A percentile compares a stretch with the other conserved stretches of the same genome.
Evolutionary conservation across 2,113 vertebrate species (phyloP).

Genomic region (Toxotes jaculatrix): DNA sequence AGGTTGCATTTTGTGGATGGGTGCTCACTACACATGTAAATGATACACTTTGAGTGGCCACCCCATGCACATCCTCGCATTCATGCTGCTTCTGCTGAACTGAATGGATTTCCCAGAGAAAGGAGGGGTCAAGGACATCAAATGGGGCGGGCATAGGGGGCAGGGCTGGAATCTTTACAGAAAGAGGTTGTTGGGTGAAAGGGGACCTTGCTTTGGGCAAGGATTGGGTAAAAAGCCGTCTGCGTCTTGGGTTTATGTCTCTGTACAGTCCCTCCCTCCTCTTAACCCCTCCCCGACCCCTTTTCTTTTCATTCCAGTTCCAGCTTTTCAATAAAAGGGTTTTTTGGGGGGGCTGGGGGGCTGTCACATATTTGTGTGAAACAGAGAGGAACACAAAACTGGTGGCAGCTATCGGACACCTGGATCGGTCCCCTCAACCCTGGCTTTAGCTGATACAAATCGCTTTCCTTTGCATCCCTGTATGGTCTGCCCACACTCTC

Average conservation of each 20-base stretch:
- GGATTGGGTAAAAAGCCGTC: conserved; percentile 61
- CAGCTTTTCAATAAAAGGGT: conserved; percentile 52
- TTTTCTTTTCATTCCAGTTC: conserved; percentile 43
- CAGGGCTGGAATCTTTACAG: conserved; percentile 41
- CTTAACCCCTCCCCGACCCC: conserved; percentile 43
- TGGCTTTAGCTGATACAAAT: conserved; percentile 59
- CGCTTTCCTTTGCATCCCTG: conserved; percentile 31
- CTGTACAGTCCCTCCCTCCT: conserved; percentile 28
- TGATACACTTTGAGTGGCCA: conserved; percentile 60
- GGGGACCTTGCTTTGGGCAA: conserved; percentile 46
- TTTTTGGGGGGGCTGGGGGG: not conserved
- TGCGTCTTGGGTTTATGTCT: conserved; percentile 60
- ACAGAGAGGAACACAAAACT: conserved; percentile 46
- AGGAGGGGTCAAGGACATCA: conserved; percentile 61
- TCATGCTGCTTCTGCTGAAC: conserved; percentile 43
- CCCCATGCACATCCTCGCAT: conserved; percentile 43
- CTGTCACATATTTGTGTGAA: conserved; percentile 60
- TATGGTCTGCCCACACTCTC: conserved; percentile 19
- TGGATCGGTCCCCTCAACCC: conserved; percentile 56
- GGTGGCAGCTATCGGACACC: conserved; percentile 67
- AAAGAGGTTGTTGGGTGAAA: conserved; percentile 63
- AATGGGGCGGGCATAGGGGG: conserved; percentile 20
- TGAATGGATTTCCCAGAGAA: conserved; percentile 62
- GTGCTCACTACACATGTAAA: conserved; percentile 70
- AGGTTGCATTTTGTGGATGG: conserved; percentile 37